Evolutionary conservation across 2,888 invertebrate genomes (phyloP), one percentile per base, ranked within the genome.

Genomic region (Acanthosepion lycidas): DNA sequence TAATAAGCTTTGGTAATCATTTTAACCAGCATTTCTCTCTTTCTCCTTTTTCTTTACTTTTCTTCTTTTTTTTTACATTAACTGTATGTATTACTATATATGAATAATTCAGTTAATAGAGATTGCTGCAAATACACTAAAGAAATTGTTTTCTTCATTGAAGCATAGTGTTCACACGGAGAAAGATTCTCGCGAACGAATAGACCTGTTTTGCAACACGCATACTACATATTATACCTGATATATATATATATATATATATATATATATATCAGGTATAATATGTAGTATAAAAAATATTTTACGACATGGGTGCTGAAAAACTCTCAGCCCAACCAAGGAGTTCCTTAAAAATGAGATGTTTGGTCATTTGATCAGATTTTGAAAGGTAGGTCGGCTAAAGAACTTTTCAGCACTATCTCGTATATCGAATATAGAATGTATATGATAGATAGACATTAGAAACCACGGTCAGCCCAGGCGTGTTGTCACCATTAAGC

Each of bases 181-280:
- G 78, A 78, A 33, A 78, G 12, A n/a, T 78, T n/a, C 23, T 3
- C 64, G 20, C 64, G 23, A 23, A 64, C 28, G 6, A 23, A 64
- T 64, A 64, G 26, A 64, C 26, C 18, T 51, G 64, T 26, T 64
- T 8, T 64, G 23, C 6, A 28, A 64, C 51, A 51, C 26, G 1
- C 12, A 78, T 33, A 78, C 15, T 78, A n/a, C 78, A 78, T 78
- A n/a, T n/a, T 78, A 78, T 78, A 78, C 15, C 0, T 78, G 9
- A 78, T 78, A 23, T 78, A 78, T 92, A 92, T 92, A 92, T 48
- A n/a, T n/a, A n/a, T n/a, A n/a, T n/a, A n/a, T n/a, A n/a, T n/a
- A n/a, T n/a, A n/a, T n/a, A n/a, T n/a, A n/a, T n/a, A n/a, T n/a
- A n/a, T n/a, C n/a, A n/a, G 1, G 51, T 48, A 48, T 6, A 92